Base-by-base conservation (phyloP, 2,888 invertebrate species). In the Galeruca laticollis region DNA sequence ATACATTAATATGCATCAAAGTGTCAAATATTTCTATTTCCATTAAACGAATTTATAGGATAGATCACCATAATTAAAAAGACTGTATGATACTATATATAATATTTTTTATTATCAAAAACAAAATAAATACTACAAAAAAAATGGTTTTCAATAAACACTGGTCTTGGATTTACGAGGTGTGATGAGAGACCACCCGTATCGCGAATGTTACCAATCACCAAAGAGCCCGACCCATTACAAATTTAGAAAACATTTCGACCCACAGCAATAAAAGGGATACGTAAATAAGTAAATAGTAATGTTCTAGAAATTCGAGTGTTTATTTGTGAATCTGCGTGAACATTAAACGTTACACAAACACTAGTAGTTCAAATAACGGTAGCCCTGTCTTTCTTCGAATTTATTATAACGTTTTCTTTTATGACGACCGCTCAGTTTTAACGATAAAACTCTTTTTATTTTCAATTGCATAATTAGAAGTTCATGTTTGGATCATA, bases 291-390 rank as follows among this genome's bases (percentile, higher is more conserved):
- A 83, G 83, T 84, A 84, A 84, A 84, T 83, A 83, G 81, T 82
- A 82, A 83, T 83, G 84, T 84, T 82, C 84, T 82, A 83, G 84
- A 84, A 84, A 83, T 81, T 81, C 83, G 82, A 84, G 84, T 84
- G 84, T 84, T 84, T 84, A 84, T 84, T 84, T 84, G 83, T 84
- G 82, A 83, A 82, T 80, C 79, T 78, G 81, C 79, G 82, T 81
- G 82, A 82, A 82, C 84, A 82, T 83, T 80, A 80, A 81, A 78
- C 77, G 78, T 79, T 80, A 82, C 79, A 82, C 81, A 82, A 82
- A 82, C 77, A 77, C 62, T 51, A 60, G 43, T 43, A 60, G 65
- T 70, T 60, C 35, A 47, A 54, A 77, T 71, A 70, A 70, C 68
- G 73, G 68, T 71, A 62, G 51, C 64, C 65, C 69, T 73, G 60